Conservation (phyloP, 1,140 invertebrate genomes). For the Stenopsyche tienmushanensis region DNA sequence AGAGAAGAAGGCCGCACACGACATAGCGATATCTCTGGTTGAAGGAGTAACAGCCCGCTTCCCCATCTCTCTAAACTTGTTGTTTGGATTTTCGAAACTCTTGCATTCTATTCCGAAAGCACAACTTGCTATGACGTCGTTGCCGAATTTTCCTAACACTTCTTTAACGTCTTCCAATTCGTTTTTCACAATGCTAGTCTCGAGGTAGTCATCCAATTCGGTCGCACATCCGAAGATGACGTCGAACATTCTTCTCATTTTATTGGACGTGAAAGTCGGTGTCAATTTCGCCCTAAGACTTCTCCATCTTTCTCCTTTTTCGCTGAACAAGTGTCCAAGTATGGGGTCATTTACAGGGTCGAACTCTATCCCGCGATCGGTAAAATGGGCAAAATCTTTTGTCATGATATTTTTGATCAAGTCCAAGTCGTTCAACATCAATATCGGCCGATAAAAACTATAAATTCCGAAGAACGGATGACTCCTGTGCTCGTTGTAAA, state of each 20-base stretch:
- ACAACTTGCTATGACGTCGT: constrained; percentile 59
- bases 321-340: constrained; percentile 49
- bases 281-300: constrained; percentile 55
- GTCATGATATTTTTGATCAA: constrained; percentile 62
- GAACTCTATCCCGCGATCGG: constrained; percentile 51
- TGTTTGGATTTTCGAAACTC: constrained; percentile 51
- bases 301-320: constrained; percentile 58
- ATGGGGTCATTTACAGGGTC: constrained; percentile 56
- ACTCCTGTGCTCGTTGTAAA: constrained; percentile 33
- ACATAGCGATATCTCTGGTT: no score
- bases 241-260: constrained; percentile 59
- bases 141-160: constrained; percentile 54
- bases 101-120: constrained; percentile 60
- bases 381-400: constrained; percentile 59
- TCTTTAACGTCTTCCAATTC: constrained; percentile 48
- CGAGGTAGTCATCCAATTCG: constrained; percentile 45
- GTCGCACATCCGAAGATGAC: constrained; percentile 46
- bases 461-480: constrained; percentile 45
- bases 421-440: constrained; percentile 59
- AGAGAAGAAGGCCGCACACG: no score
- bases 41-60: no score
- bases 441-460: constrained; percentile 49
- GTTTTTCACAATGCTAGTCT: constrained; percentile 39
- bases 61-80: constrained; percentile 55
- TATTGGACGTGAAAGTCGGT: constrained; percentile 60